Percentiles rank a stretch among this genome's conserved stretches.
phyloP scores from a whole-genome alignment of 2,888 invertebrate species.

The Tupiocoris notatus region DNA sequence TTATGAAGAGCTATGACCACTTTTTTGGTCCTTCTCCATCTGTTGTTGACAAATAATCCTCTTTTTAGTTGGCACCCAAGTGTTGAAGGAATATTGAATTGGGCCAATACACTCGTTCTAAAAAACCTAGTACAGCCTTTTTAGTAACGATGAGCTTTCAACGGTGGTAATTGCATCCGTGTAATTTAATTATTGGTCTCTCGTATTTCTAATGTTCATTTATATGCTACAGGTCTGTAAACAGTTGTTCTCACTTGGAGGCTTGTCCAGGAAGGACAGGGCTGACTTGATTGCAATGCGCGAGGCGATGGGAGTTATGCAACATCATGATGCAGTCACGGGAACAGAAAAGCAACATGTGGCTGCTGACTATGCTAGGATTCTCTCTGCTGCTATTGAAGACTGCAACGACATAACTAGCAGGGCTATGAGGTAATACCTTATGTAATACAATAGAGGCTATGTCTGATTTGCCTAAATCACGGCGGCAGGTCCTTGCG shows the following conservation, averaged over 20 bases:
- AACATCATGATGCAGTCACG: constrained; percentile 84
- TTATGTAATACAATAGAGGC: constrained; percentile 1
- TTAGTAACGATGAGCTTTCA: too few relatives aligned
- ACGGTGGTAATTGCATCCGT: too few relatives aligned
- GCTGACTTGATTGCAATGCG: constrained; percentile 64
- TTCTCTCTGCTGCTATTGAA: constrained; percentile 69
- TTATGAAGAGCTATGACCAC: too few relatives aligned
- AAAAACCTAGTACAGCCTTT: too few relatives aligned
- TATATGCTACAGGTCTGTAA: constrained; percentile 63
- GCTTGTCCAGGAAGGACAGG: constrained; percentile 58
- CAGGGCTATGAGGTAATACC: constrained; percentile 60
- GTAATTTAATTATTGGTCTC: too few relatives aligned
- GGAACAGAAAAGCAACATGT: constrained; percentile 86
- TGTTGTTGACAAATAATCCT: too few relatives aligned
- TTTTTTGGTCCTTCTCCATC: too few relatives aligned
- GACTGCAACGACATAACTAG: constrained; percentile 61
- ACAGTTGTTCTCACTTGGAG: constrained; percentile 66
- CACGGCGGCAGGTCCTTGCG: too few relatives aligned
- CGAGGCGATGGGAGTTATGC: constrained; percentile 76
- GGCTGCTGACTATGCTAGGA: constrained; percentile 79
- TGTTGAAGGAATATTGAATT: too few relatives aligned
- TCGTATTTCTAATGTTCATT: too few relatives aligned
- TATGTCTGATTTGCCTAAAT: neutral
- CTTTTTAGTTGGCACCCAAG: too few relatives aligned
- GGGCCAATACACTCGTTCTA: too few relatives aligned